These are phyloP conservation scores for Hylaeus volcanicus DNA, from an alignment of 1,140 invertebrate species.

Conservation along the genomic window DNA sequence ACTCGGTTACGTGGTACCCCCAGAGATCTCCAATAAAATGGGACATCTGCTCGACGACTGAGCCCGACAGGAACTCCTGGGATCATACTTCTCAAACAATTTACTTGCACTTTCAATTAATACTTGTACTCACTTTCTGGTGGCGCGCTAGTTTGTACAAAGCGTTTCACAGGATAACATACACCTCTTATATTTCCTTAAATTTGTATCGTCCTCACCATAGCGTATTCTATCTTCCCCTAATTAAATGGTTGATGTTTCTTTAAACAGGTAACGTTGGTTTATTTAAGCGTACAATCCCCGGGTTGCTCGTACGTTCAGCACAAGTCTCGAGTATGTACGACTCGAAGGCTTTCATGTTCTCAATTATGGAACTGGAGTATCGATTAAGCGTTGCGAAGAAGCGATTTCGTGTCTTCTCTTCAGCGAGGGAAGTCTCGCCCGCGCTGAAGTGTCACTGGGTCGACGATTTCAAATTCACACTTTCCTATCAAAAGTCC, in stretches of 20 bases:
- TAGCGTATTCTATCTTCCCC: not conserved
- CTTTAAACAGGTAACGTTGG: not conserved
- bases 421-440: not conserved
- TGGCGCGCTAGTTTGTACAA: too few relatives aligned
- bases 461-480: not conserved
- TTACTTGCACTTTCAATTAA: not conserved
- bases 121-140: not conserved
- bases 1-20: constrained; percentile 82
- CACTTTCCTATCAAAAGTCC: not conserved
- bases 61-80: not conserved
- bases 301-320: not conserved
- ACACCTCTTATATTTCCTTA: too few relatives aligned
- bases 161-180: too few relatives aligned
- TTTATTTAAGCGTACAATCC: not conserved
- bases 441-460: not conserved
- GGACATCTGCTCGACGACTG: not conserved
- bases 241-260: not conserved
- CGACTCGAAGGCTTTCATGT: too few relatives aligned
- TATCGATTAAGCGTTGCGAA: constrained; percentile 4
- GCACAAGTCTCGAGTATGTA: too few relatives aligned
- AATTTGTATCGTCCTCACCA: too few relatives aligned
- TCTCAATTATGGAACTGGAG: not conserved
- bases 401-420: not conserved
- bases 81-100: not conserved
- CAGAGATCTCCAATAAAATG: constrained; percentile 55